phyloP scores from a whole-genome alignment of 2,888 invertebrate species.

The Tetragnatha montana region DNA sequence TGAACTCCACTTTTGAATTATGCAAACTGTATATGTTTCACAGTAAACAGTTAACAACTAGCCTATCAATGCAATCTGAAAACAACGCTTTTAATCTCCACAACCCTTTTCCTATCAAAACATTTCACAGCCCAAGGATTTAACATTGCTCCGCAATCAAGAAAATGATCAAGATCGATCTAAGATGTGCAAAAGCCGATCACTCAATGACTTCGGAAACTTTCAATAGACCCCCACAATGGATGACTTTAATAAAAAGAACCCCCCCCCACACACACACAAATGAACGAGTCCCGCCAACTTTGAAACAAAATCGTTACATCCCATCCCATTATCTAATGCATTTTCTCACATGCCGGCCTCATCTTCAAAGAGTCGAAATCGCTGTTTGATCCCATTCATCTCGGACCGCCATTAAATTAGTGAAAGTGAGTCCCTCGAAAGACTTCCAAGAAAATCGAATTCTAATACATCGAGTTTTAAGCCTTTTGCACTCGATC shows the following conservation, averaged over 20 bases:
- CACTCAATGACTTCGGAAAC: background rate
- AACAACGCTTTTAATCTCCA: too few species aligned
- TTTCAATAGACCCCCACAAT: background rate
- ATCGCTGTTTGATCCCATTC: background rate
- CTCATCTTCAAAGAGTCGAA: background rate
- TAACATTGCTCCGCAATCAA: too few species aligned
- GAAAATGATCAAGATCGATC: too few species aligned
- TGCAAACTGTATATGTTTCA: too few species aligned
- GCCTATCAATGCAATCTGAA: too few species aligned
- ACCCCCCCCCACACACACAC: background rate
- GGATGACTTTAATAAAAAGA: background rate
- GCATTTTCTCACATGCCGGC: background rate
- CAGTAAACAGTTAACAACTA: too few species aligned
- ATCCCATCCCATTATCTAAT: background rate
- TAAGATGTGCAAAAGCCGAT: too few species aligned
- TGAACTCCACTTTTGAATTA: too few species aligned
- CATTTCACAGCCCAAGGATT: too few species aligned
- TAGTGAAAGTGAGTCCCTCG: background rate
- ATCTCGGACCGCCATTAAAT: background rate
- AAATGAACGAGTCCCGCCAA: background rate
- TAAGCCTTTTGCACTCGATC: background rate
- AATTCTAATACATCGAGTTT: slow-evolving; percentile 2
- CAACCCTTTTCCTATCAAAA: too few species aligned
- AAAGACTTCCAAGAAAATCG: slow-evolving; percentile 7
- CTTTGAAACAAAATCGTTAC: background rate